Conservation (phyloP, 2,113 vertebrate species). For the Dolichotis patagonum region DNA sequence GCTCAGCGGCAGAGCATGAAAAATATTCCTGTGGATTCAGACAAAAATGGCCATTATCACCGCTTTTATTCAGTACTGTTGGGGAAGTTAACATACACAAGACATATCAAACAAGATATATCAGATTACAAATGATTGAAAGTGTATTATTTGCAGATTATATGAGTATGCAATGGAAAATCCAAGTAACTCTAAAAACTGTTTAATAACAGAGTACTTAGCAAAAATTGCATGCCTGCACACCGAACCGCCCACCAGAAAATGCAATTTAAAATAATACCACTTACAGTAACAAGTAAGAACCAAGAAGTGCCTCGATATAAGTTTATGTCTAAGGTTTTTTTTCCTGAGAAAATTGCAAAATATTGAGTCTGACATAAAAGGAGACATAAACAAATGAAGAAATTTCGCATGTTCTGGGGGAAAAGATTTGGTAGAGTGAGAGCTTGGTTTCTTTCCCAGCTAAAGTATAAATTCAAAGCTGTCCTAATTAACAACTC, state of each 20-base stretch:
- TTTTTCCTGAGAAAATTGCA: not conserved
- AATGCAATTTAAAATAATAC: not conserved
- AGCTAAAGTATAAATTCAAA: not conserved
- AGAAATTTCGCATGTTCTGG: not conserved
- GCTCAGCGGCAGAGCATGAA: not conserved
- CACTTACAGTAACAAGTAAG: not conserved
- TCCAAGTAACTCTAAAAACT: not conserved
- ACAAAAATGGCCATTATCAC: not conserved
- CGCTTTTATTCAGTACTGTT: not conserved
- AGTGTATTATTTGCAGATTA: not conserved
- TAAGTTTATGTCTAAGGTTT: not conserved
- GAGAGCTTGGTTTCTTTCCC: not conserved
- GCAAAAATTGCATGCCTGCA: not conserved
- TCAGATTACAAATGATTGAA: not conserved
- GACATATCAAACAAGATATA: not conserved
- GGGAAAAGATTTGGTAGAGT: not conserved
- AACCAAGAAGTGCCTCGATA: not conserved
- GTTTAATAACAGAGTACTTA: not conserved
- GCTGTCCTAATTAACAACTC: not conserved
- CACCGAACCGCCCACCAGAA: not conserved
- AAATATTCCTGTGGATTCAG: not conserved
- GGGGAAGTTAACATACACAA: not conserved
- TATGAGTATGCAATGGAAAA: not conserved
- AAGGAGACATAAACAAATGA: not conserved
- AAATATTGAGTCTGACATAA: not conserved